Base-by-base conservation (phyloP, 2,888 invertebrate genomes). In the Oegoconia quadripuncta region DNA sequence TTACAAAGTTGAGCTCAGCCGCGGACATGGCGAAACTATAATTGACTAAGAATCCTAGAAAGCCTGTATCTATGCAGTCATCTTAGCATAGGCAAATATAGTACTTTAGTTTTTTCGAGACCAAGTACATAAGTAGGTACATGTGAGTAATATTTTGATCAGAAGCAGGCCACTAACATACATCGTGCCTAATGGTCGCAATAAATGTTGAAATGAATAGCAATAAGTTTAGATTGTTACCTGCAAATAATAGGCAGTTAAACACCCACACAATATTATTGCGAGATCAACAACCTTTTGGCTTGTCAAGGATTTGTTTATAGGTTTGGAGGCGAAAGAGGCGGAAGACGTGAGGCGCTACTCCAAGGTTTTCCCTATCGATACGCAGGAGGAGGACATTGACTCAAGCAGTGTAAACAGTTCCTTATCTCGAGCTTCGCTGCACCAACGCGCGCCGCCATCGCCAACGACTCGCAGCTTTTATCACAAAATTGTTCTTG, bases 371-470 rank as follows among this genome's bases (percentile, higher is more conserved):
- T 86, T 84, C 76, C 81, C 70, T 78, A 74, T 83, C 46, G 58
- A 50, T 59, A 49, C 53, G 61, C 76, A 70, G 73, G 70, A 81
- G 75, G 82, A 86, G 87, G 87, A 83, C 87, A 82, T 86, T 87
- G 87, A 87, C 87, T 82, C 75, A 82, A 81, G 76, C 68, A 82
- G 77, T 81, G 87, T 87, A 87, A 86, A 87, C 86, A 87, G 79
- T 83, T 83, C 81, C 86, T 87, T 87, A 87, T 87, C 87, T 84
- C 65, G 64, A 76, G 74, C 72, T 77, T 75, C 67, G 68, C 66
- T 68, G 68, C 70, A 65, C 51, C 61, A 62, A 52, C 14, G 29
- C 26, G 26, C 57, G 67, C 59, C 64, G 59, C 51, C n/a, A n/a
- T n/a, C 27, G 64, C 48, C 55, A 54, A 57, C 62, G 65, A 66